phyloP scores from a whole-genome alignment of 1,140 invertebrate genomes.

The Doryteuthis pealeii region DNA sequence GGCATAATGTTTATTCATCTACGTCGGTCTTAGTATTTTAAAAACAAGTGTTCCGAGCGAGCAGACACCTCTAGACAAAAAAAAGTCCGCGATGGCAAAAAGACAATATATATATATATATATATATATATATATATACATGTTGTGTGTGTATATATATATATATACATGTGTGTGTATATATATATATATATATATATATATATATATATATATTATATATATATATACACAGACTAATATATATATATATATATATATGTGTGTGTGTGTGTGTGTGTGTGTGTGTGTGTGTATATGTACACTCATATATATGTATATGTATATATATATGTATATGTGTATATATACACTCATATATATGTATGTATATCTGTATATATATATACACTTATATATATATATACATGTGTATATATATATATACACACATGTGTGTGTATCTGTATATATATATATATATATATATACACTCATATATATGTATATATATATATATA shows the following conservation, averaged over 20 bases:
- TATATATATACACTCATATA: background rate
- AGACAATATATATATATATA: too few relatives aligned
- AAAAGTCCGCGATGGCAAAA: too few relatives aligned
- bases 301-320: background rate
- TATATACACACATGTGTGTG: background rate
- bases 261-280: background rate
- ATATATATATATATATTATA: too few relatives aligned
- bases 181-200: too few relatives aligned
- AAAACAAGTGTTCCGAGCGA: too few relatives aligned
- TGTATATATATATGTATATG: background rate
- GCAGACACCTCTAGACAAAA: too few relatives aligned
- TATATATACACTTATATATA: background rate
- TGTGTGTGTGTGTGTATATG: background rate
- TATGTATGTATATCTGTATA: background rate
- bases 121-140: too few relatives aligned
- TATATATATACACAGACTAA: background rate
- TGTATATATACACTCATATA: background rate
- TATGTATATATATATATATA: too few relatives aligned
- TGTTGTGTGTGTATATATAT: too few relatives aligned
- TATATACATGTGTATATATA: conserved; percentile 2
- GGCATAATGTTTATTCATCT: too few relatives aligned
- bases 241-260: background rate
- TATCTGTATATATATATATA: conserved; percentile 1
- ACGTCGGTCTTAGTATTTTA: too few relatives aligned
- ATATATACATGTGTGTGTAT: too few relatives aligned